Evolutionary conservation across 1,140 invertebrate genomes (phyloP).

Genomic region (Camponotus pennsylvanicus): DNA sequence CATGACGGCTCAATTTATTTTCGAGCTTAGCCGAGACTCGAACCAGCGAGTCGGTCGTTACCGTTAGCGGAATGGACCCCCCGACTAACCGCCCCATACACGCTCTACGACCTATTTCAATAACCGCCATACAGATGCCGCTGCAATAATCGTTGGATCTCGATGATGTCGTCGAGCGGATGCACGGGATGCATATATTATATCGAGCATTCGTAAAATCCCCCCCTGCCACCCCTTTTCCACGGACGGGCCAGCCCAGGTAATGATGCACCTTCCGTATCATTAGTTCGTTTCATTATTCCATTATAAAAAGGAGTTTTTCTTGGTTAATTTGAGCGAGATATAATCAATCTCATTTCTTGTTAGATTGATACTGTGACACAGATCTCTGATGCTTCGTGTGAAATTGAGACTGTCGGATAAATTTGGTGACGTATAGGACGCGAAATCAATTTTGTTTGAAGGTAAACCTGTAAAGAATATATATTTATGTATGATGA

Average conservation of each 20-base stretch:
- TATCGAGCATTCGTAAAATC: background rate
- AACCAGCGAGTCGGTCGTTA: slow-evolving; percentile 84
- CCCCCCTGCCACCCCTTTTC: no score
- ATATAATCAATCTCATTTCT: background rate
- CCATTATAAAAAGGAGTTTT: background rate
- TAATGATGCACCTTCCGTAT: background rate
- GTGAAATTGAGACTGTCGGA: background rate
- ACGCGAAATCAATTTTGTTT: background rate
- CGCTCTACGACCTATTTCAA: slow-evolving; percentile 85
- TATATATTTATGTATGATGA: background rate
- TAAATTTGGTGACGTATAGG: background rate
- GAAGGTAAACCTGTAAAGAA: background rate
- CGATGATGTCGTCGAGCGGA: slow-evolving; percentile 42
- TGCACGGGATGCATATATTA: slow-evolving; percentile 21
- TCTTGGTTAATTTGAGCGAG: background rate
- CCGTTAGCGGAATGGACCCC: slow-evolving; percentile 85
- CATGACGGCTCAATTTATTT: slow-evolving; percentile 71
- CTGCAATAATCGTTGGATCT: slow-evolving; percentile 84
- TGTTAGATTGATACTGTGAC: background rate
- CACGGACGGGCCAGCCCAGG: background rate
- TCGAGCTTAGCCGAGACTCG: slow-evolving; percentile 84
- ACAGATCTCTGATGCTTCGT: background rate
- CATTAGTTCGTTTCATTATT: no score
- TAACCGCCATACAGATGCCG: slow-evolving; percentile 86
- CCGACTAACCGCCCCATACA: slow-evolving; percentile 67